Evolutionary conservation across 2,797 vertebrate genomes (phyloP).

Genomic region (Pangasius sanitwongsei): DNA sequence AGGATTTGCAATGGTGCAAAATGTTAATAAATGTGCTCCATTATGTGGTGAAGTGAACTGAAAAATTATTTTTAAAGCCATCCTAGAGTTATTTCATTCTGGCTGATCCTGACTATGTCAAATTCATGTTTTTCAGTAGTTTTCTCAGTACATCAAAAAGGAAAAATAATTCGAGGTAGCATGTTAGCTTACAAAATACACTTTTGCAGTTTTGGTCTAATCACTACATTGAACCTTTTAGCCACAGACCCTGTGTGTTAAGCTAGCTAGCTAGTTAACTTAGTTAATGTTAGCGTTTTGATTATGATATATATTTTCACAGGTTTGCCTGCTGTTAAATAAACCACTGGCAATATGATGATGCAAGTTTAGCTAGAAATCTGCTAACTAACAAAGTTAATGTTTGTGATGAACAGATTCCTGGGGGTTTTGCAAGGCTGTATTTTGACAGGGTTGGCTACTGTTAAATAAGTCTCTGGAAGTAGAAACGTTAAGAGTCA

Average conservation of each 20-base stretch:
- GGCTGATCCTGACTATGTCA: not conserved
- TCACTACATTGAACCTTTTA: not conserved
- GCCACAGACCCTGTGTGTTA: not conserved
- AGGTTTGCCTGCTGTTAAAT: not conserved
- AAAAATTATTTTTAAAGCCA: too few relatives aligned
- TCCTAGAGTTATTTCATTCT: not conserved
- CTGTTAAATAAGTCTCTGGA: not conserved
- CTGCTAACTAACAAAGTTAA: not conserved
- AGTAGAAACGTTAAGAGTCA: not conserved
- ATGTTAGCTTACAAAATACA: not conserved
- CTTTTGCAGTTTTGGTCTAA: not conserved
- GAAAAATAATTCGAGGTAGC: not conserved
- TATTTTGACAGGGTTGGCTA: not conserved
- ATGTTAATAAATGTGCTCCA: not conserved
- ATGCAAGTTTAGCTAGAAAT: not conserved
- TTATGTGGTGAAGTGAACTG: not conserved
- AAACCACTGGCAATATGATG: not conserved
- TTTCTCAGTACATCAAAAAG: not conserved
- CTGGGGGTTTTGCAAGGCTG: not conserved
- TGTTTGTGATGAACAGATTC: not conserved
- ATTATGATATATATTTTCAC: not conserved
- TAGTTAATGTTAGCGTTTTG: not conserved
- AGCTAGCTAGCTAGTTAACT: not conserved
- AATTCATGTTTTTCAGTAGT: not conserved
- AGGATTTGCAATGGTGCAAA: not conserved